A percentile compares a stretch with the other conserved stretches of the same genome.
Conservation (phyloP, 2,888 invertebrate genomes). For the Sphinx pinastri region DNA sequence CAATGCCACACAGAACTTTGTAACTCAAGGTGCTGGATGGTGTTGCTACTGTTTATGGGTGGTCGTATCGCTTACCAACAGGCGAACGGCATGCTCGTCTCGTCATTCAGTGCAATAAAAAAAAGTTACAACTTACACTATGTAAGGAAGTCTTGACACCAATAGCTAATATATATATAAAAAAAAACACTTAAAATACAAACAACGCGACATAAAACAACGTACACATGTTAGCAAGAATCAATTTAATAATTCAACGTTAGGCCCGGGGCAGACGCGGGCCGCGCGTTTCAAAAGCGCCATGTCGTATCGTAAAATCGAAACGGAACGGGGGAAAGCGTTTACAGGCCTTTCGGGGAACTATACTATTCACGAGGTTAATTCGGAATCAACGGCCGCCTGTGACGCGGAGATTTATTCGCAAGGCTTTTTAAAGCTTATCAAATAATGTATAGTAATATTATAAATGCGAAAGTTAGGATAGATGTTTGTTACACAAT, state of each 20-base stretch:
- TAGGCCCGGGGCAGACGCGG: constrained; percentile 49
- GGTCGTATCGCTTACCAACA: too few species aligned
- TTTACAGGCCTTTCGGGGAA: constrained; percentile 62
- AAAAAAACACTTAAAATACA: not conserved
- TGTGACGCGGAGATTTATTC: not conserved
- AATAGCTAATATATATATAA: too few species aligned
- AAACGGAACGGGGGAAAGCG: constrained; percentile 64
- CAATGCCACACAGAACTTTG: too few species aligned
- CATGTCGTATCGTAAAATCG: constrained; percentile 69
- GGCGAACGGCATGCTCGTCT: too few species aligned
- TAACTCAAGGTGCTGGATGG: too few species aligned
- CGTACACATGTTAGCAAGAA: constrained; percentile 33
- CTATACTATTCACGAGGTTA: constrained; percentile 32
- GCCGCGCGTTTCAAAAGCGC: constrained; percentile 68
- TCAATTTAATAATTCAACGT: constrained; percentile 72
- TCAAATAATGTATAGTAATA: not conserved
- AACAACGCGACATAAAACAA: constrained; percentile 21
- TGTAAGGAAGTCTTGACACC: too few species aligned
- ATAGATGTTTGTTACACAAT: too few species aligned
- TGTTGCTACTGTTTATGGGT: too few species aligned
- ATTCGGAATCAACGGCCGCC: constrained; percentile 31
- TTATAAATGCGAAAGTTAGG: too few species aligned
- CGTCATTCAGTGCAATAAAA: too few species aligned
- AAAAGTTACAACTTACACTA: too few species aligned
- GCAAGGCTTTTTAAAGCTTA: not conserved